phyloP scores from a whole-genome alignment of 2,113 vertebrate genomes.

The Prinia subflava region DNA sequence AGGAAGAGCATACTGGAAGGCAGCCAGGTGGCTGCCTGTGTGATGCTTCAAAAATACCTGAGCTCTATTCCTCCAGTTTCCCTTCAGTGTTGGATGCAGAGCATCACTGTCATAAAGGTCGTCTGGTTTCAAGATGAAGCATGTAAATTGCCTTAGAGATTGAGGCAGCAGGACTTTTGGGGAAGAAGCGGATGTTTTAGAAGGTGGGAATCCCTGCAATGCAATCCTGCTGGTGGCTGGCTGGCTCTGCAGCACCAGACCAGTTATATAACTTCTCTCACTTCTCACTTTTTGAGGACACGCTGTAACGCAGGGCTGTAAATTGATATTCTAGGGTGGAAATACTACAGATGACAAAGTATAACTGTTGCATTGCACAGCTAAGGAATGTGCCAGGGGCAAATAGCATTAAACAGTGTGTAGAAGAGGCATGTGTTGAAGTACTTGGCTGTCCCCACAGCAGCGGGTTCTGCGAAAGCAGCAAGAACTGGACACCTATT shows the following conservation, averaged over 20 bases:
- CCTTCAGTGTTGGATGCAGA: background rate
- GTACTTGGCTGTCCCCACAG: accelerated
- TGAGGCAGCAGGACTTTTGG: background rate
- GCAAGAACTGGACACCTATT: background rate
- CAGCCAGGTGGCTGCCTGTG: background rate
- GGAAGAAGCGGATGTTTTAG: background rate
- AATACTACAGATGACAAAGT: conserved; percentile 27
- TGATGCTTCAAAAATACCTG: conserved; percentile 1
- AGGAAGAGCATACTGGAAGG: conserved; percentile 21
- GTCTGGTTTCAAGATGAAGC: background rate
- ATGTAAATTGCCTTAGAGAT: background rate
- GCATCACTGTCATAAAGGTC: accelerated
- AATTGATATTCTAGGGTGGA: conserved; percentile 33
- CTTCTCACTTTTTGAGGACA: background rate
- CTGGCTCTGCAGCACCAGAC: background rate
- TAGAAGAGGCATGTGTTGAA: background rate
- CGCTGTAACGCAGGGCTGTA: background rate
- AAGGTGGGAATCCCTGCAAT: background rate
- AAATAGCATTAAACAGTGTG: background rate
- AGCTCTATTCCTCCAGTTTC: background rate
- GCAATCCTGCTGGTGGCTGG: background rate
- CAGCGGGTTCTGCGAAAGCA: background rate
- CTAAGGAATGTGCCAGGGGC: background rate
- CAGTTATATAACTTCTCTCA: background rate
- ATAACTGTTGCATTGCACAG: background rate